phyloP scores from a whole-genome alignment of 2,797 vertebrate species.

The Natrix natrix region DNA sequence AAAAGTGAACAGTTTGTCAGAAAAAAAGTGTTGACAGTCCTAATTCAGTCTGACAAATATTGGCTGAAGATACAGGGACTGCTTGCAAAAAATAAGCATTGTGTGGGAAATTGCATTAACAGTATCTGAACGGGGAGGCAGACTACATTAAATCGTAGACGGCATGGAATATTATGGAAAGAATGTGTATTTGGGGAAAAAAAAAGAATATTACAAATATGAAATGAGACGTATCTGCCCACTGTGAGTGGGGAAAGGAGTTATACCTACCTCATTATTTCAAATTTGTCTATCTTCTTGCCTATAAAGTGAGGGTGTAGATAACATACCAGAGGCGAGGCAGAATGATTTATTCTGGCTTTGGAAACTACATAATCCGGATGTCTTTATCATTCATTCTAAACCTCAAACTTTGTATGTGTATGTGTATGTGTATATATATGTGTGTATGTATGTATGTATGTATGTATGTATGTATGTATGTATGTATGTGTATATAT shows the following conservation, averaged over 20 bases:
- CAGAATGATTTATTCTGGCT: not conserved
- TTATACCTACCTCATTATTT: not conserved
- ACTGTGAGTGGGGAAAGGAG: not conserved
- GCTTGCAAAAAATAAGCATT: not conserved
- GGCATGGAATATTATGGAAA: not conserved
- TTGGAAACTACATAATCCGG: not conserved
- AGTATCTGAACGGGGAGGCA: not conserved
- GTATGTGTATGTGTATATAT: too few relatives aligned
- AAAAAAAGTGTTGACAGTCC: not conserved
- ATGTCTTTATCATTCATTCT: not conserved
- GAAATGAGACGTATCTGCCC: not conserved
- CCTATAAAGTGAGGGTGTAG: not conserved
- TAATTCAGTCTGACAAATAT: not conserved
- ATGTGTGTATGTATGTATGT: too few relatives aligned
- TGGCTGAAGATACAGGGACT: not conserved
- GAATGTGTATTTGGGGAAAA: not conserved
- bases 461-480: too few relatives aligned
- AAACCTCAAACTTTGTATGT: not conserved
- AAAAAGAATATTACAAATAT: not conserved
- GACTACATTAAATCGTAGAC: not conserved
- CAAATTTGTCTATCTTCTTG: not conserved
- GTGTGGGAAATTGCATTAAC: too few relatives aligned
- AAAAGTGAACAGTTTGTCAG: not conserved
- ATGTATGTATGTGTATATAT: too few relatives aligned
- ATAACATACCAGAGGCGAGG: not conserved